phyloP scores from a whole-genome alignment of 2,113 vertebrate species.

The Sciurus niger region DNA sequence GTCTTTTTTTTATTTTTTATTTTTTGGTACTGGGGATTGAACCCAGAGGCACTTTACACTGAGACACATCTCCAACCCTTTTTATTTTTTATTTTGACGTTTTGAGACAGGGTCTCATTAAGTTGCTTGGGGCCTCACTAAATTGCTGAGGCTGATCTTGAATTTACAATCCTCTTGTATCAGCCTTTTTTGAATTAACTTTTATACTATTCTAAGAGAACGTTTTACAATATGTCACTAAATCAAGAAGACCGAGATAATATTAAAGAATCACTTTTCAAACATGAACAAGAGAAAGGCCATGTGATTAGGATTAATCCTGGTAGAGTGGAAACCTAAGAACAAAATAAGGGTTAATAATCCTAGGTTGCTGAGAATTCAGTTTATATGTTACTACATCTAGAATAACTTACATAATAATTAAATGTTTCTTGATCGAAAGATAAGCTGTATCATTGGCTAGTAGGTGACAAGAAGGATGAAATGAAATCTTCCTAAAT shows the following conservation, averaged over 20 bases:
- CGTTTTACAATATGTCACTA: neutral
- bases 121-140: too few relatives aligned
- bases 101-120: too few relatives aligned
- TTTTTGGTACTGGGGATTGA: too few relatives aligned
- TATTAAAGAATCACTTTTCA: neutral
- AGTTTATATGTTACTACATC: neutral
- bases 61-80: too few relatives aligned
- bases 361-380: neutral
- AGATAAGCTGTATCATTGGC: neutral
- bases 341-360: conserved; percentile 7
- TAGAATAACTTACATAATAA: neutral
- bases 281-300: neutral
- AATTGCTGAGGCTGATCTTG: too few relatives aligned
- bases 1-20: neutral
- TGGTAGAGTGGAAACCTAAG: neutral
- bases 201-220: neutral
- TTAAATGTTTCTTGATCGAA: neutral
- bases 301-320: neutral
- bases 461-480: neutral
- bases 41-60: too few relatives aligned
- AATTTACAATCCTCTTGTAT: too few relatives aligned
- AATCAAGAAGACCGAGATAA: neutral
- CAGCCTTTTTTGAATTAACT: neutral
- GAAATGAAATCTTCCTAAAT: neutral
- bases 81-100: too few relatives aligned